A percentile compares a stretch with the other conserved stretches of the same genome.
Evolutionary conservation across 2,888 invertebrate species (phyloP).

Genomic region (Clitarchus hookeri): DNA sequence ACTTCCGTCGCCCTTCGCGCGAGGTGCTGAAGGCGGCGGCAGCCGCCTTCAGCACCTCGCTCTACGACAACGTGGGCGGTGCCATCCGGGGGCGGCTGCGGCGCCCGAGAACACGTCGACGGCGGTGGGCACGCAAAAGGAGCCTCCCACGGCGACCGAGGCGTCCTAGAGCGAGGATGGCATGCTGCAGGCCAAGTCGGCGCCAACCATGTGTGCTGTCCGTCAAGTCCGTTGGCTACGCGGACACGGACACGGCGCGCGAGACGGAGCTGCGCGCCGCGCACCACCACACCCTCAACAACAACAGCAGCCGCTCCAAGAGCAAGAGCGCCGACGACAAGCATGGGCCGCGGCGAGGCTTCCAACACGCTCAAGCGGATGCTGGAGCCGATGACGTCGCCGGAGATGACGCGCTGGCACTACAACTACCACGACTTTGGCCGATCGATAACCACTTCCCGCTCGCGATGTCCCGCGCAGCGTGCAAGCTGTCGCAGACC

Average conservation of each 20-base stretch:
- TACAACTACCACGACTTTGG: constrained; percentile 54
- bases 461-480: constrained; percentile 59
- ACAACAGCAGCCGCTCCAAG: constrained; percentile 68
- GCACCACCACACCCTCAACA: constrained; percentile 71
- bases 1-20: too few relatives aligned
- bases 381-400: constrained; percentile 91
- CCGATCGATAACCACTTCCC: constrained; percentile 49
- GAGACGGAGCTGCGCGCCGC: constrained; percentile 70
- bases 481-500: too few relatives aligned
- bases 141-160: constrained; percentile 66
- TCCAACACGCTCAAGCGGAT: constrained; percentile 89
- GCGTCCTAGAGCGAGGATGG: constrained; percentile 77
- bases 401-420: constrained; percentile 84
- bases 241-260: constrained; percentile 61
- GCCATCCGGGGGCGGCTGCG: constrained; percentile 60
- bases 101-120: constrained; percentile 67
- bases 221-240: constrained; percentile 61
- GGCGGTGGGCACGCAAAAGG: constrained; percentile 71
- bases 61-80: constrained; percentile 71
- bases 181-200: constrained; percentile 56
- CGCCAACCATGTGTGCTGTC: constrained; percentile 41
- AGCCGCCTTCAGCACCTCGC: constrained; percentile 78
- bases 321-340: constrained; percentile 90
- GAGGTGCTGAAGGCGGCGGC: constrained; percentile 68
- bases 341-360: constrained; percentile 40